Evolutionary conservation across 2,888 invertebrate genomes (phyloP).

Genomic region (Graphium colonna): DNA sequence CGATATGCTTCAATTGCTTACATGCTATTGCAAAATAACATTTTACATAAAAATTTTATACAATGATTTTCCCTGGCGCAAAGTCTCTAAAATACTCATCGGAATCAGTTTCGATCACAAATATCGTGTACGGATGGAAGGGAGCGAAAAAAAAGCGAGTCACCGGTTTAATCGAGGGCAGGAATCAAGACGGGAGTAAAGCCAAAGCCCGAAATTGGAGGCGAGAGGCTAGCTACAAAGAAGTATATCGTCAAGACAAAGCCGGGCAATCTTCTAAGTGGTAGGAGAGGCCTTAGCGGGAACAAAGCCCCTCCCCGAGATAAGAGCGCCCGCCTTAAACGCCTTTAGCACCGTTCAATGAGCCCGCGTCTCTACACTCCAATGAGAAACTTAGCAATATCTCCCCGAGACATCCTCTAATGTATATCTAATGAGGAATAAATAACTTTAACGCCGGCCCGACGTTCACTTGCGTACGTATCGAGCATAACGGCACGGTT

Average conservation of each 20-base stretch:
- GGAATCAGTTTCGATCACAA: too few relatives aligned
- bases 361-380: slow-evolving; percentile 44
- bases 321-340: slow-evolving; percentile 63
- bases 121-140: too few relatives aligned
- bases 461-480: slow-evolving; percentile 35
- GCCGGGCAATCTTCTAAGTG: slow-evolving; percentile 74
- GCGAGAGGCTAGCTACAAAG: slow-evolving; percentile 52
- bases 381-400: slow-evolving; percentile 51
- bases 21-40: too few relatives aligned
- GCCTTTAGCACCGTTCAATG: slow-evolving; percentile 55
- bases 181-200: slow-evolving; percentile 34
- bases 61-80: too few relatives aligned
- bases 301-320: slow-evolving; percentile 57
- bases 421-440: slow-evolving; percentile 50
- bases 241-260: slow-evolving; percentile 65
- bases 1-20: too few relatives aligned
- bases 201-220: slow-evolving; percentile 55
- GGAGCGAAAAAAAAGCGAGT: too few relatives aligned
- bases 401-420: slow-evolving; percentile 43
- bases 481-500: slow-evolving; percentile 26
- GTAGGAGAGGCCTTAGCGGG: slow-evolving; percentile 58
- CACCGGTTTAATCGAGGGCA: slow-evolving; percentile 10
- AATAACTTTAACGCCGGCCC: slow-evolving; percentile 38
- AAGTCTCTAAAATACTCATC: too few relatives aligned
- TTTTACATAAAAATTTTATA: too few relatives aligned